Conservation (phyloP, 2,797 vertebrate genomes). For the Chromobotia macracanthus region DNA sequence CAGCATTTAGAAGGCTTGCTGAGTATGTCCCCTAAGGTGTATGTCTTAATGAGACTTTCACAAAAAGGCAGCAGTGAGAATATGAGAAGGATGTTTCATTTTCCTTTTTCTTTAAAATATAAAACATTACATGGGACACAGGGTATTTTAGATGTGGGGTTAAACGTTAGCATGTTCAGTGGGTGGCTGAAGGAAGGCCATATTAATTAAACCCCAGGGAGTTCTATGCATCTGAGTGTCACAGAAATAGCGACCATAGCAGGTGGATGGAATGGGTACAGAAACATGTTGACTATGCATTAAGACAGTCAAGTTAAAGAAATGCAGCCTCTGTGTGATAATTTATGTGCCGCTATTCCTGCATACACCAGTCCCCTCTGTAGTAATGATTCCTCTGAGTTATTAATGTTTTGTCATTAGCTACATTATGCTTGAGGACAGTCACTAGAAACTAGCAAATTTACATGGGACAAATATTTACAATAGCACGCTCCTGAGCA, state of each 20-base stretch:
- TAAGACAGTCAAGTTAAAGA: slow-evolving; percentile 55
- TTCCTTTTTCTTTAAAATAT: slow-evolving; percentile 52
- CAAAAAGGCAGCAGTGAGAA: slow-evolving; percentile 50
- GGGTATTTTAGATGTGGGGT: slow-evolving; percentile 31
- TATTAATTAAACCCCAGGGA: slow-evolving; percentile 82
- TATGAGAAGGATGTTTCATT: slow-evolving; percentile 42
- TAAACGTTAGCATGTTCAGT: slow-evolving; percentile 75
- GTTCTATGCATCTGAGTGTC: slow-evolving; percentile 74
- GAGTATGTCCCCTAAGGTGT: slow-evolving; percentile 72
- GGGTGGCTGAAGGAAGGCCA: slow-evolving; percentile 71
- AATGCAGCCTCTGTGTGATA: slow-evolving; percentile 44
- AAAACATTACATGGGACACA: slow-evolving; percentile 43
- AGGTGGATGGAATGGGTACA: slow-evolving; percentile 63
- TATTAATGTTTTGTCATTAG: slow-evolving; percentile 81
- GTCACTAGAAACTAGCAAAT: slow-evolving; percentile 67
- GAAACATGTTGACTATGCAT: slow-evolving; percentile 78
- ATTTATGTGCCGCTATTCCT: slow-evolving; percentile 59
- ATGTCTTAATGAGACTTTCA: slow-evolving; percentile 74
- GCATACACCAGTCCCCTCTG: slow-evolving; percentile 28
- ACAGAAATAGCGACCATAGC: slow-evolving; percentile 72
- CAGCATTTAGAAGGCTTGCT: slow-evolving; percentile 76
- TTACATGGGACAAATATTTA: slow-evolving; percentile 85
- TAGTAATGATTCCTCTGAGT: slow-evolving; percentile 65
- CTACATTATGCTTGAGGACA: slow-evolving; percentile 73
- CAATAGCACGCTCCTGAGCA: slow-evolving; percentile 79